Evolutionary conservation across 2,888 invertebrate genomes (phyloP), one percentile per base, ranked within the genome.

Genomic region (Cantharis lateralis): DNA sequence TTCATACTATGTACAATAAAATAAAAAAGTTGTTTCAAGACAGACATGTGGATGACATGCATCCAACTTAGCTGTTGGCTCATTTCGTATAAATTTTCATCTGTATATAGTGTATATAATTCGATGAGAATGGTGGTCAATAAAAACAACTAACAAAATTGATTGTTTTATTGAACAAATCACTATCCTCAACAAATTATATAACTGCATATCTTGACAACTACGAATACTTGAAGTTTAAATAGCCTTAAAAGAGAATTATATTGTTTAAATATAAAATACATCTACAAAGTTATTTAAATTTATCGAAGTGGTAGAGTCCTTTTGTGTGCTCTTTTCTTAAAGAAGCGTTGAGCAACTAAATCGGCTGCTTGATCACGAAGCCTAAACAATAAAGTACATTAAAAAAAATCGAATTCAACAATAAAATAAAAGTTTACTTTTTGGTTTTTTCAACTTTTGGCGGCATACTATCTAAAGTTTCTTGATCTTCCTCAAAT

Each of bases 401-500:
- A 48, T 48, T 48, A 48, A 0, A 28, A n/a, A 48, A 7, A n/a
- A 7, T 1, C n/a, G 3, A 48, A 48, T n/a, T n/a, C n/a, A 32
- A 9, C 48, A 7, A 48, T n/a, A 48, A 48, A 48, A n/a, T 2
- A 7, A n/a, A 48, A 48, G 7, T n/a, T 48, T 48, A 48, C 48
- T n/a, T 62, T 70, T 61, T 16, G 20, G 13, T 15, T 76, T 73
- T 61, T 76, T 62, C 15, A 61, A 18, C 11, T 70, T 75, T 80
- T 7, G 48, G 48, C 11, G 85, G 84, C 70, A 85, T 77, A 16
- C 74, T 62, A 64, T 80, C 80, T 73, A 85, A 82, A 68, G 84
- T 72, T 69, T 81, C 72, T 32, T 79, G 81, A 82, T 91, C 90
- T 83, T 92, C 91, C 7, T 89, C 86, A 81, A 94, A 91, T 20